These are phyloP conservation scores for Cyprinodon variegatus DNA, from an alignment of 2,113 vertebrate genomes.

Conservation along the genomic window DNA sequence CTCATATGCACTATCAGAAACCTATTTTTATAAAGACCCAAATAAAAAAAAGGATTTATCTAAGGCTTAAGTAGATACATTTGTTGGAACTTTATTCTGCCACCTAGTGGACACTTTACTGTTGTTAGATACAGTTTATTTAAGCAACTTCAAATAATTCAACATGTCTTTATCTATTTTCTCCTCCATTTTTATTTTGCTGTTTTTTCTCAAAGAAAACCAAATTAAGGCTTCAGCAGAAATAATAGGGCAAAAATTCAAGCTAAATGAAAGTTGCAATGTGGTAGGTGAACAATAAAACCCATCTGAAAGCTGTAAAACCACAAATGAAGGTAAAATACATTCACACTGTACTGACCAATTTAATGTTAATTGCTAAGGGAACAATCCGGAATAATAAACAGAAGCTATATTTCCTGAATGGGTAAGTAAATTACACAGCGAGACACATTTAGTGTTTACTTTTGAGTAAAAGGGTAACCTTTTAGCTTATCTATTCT, in stretches of 20 bases:
- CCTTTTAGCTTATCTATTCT: conserved; percentile 32
- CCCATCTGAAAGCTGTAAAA: conserved; percentile 13
- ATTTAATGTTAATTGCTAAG: conserved; percentile 19
- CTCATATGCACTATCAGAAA: not conserved
- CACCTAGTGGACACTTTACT: conserved; percentile 64
- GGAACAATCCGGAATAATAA: conserved; percentile 23
- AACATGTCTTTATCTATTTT: not conserved
- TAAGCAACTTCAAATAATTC: not conserved
- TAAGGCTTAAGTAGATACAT: not conserved
- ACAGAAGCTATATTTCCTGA: conserved; percentile 20
- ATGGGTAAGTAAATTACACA: conserved; percentile 21
- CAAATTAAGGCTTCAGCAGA: not conserved
- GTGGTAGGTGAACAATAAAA: not conserved
- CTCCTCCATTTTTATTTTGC: not conserved
- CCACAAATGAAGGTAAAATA: conserved; percentile 21
- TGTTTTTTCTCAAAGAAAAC: not conserved
- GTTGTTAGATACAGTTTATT: not conserved
- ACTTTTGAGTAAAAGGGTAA: conserved; percentile 33
- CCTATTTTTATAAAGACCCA: not conserved
- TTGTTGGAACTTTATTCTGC: conserved; percentile 53
- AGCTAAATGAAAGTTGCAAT: conserved; percentile 1
- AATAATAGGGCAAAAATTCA: not conserved
- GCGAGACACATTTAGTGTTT: conserved; percentile 39
- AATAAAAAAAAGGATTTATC: not conserved
- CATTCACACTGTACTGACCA: conserved; percentile 6